Base-by-base conservation (phyloP, 2,888 invertebrate species). In the Danaus chrysippus region DNA sequence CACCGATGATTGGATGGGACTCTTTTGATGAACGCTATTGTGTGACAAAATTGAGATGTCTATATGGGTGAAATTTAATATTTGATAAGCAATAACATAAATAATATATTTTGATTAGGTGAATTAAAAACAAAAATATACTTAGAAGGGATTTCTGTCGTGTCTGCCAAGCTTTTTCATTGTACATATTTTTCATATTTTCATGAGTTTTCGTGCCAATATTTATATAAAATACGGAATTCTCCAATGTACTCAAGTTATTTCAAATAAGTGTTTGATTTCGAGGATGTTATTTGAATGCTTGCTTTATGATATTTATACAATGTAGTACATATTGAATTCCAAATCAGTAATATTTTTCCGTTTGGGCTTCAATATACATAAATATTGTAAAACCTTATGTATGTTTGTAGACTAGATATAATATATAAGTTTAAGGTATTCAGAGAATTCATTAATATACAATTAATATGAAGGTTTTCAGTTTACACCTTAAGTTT, bases 181-280 rank as follows among this genome's bases (percentile, higher is more conserved):
- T 11, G 69, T 62, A 68, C 67, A 67, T 67, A 70, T 67, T 73
- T 73, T 68, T 64, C 69, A 70, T 70, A 75, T 74, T 73, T 72
- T 67, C 65, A 70, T 68, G 72, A 81, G 77, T 83, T 80, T 83
- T 81, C 78, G 74, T 76, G 73, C 69, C 78, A 75, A 80, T 83
- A 83, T 82, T 82, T 83, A 83, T 77, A 73, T 76, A 78, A 76
- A 82, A 78, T 78, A 74, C 66, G 54, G 61, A 42, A 59, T 64
- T 59, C 61, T 59, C 54, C 61, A 61, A 64, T 64, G 58, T 60
- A 56, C 23, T 10, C 52, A 42, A 23, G 54, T 61, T 56, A 59
- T 57, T 66, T 61, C 56, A 42, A 43, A 56, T 63, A 52, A 65
- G 55, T 58, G 52, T 62, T 63, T 65, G 60, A 65, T 61, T 44